Conservation (phyloP, 2,888 invertebrate species). For the Abrostola triplasia region DNA sequence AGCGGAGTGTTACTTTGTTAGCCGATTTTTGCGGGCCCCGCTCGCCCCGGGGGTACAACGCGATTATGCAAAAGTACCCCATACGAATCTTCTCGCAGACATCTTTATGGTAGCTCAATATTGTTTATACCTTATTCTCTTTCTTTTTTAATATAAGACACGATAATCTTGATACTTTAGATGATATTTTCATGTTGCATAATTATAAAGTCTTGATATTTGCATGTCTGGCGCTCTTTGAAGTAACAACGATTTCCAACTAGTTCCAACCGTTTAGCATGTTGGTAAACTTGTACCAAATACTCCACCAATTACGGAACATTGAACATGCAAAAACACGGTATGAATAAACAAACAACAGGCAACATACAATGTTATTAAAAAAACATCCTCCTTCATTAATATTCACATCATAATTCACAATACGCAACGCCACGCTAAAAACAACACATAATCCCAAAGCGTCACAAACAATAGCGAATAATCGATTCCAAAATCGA, state of each 20-base stretch:
- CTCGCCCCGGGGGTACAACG: slow-evolving; percentile 61
- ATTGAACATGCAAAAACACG: slow-evolving; percentile 50
- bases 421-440: slow-evolving; percentile 59
- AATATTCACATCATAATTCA: slow-evolving; percentile 65
- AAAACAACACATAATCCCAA: slow-evolving; percentile 60
- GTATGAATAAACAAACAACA: slow-evolving; percentile 54
- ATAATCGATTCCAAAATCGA: slow-evolving; percentile 71
- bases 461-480: slow-evolving; percentile 66
- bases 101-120: slow-evolving; percentile 63
- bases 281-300: slow-evolving; percentile 20
- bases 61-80: slow-evolving; percentile 78
- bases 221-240: slow-evolving; percentile 37
- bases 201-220: slow-evolving; percentile 29
- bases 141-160: slow-evolving; percentile 50
- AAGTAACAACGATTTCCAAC: slow-evolving; percentile 34
- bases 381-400: slow-evolving; percentile 57
- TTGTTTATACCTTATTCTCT: slow-evolving; percentile 54
- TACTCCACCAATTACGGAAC: slow-evolving; percentile 42
- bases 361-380: slow-evolving; percentile 50
- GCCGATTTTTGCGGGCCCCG: slow-evolving; percentile 77
- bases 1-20: slow-evolving; percentile 85
- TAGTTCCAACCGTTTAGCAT: slow-evolving; percentile 26
- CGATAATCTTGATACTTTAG: slow-evolving; percentile 36
- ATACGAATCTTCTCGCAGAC: slow-evolving; percentile 62
- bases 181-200: slow-evolving; percentile 30